Base-by-base conservation (phyloP, 2,888 invertebrate genomes). In the Nebria brevicollis region DNA sequence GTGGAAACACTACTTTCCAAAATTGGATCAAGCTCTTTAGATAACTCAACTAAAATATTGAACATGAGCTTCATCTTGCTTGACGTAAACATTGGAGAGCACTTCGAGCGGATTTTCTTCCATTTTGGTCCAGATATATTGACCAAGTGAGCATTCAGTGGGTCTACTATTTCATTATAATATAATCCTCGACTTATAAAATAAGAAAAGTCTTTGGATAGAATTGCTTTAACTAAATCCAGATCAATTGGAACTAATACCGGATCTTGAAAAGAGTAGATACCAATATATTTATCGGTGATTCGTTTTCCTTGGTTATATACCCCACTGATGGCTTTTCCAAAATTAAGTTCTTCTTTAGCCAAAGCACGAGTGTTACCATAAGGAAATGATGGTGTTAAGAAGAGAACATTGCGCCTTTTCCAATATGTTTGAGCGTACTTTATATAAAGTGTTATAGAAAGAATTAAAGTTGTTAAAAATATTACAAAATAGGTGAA, bases 1-100 rank as follows among this genome's bases (percentile, higher is more conserved):
- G n/a, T 20, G 2, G 43, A 13, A 20, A 20, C 13, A n/a, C n/a
- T n/a, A n/a, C 15, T 15, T 13, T 42, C 54, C 8, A 75, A 10
- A n/a, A 54, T 64, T 11, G n/a, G 7, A 20, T 75, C 54, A 2
- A 75, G 1, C 20, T 7, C 54, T 11, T 54, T 13, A 54, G 54
- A 54, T 4, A n/a, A 43, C 8, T 42, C 15, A 13, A 75, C 15
- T n/a, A 75, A 42, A 11, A 42, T 75, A 8, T 15, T 34, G 11
- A 75, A 75, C 75, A 75, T 75, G 8, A n/a, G 15, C 64, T 75
- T 75, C 15, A 75, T 75, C 26, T 75, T 75, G n/a, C 75, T 64
- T 13, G 15, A 15, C 0, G 54, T 43, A 75, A 75, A 75, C n/a
- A 11, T 13, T n/a, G 75, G 75, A 34, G 54, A 54, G n/a, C 43